Base-by-base conservation (phyloP, 2,797 vertebrate species). In the Erithacus rubecula region DNA sequence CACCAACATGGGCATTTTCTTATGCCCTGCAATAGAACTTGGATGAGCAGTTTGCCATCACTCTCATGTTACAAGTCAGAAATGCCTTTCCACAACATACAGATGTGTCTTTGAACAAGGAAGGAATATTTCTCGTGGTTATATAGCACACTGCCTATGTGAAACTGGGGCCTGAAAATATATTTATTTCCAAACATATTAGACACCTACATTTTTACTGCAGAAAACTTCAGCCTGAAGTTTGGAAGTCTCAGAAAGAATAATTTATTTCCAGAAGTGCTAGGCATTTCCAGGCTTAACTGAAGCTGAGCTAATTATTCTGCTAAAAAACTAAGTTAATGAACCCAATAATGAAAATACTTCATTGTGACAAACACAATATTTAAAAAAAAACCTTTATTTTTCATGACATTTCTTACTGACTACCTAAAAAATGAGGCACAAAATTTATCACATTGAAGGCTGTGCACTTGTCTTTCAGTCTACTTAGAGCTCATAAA, bases 21-120 rank as follows among this genome's bases (percentile, higher is more conserved):
- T 27, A 4, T 34, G 13, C 37, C 26, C 26, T 67, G 0, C 6
- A 29, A 23, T 0, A 51, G 53, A 0, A 0, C 7, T 56, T n/a
- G 21, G 70, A 39, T 47, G 30, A 55, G 26, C 32, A 65, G 10
- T 63, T 75, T 79, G 56, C n/a, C 81, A 67, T 9, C 34, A 49
- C 10, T 14, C 12, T 62, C 23, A 5, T 18, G 7, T 8, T 51
- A 12, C 32, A 27, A 36, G 11, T 43, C 59, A 67, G 47, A 58
- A 87, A 6, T 0, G 1, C 19, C 11, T 70, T 76, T 70, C 32
- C 19, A 11, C 11, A 6, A 58, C 1, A 41, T 17, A 20, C 18
- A 64, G 64, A 10, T 0, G 0, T 26, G 11, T 36, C 47, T 71
- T n/a, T 29, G 34, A 69, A 23, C 3, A 27, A 41, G 8, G 4